Evolutionary conservation across 2,113 vertebrate genomes (phyloP), one percentile per base, ranked within the genome.

Genomic region (Calidris pugnax): DNA sequence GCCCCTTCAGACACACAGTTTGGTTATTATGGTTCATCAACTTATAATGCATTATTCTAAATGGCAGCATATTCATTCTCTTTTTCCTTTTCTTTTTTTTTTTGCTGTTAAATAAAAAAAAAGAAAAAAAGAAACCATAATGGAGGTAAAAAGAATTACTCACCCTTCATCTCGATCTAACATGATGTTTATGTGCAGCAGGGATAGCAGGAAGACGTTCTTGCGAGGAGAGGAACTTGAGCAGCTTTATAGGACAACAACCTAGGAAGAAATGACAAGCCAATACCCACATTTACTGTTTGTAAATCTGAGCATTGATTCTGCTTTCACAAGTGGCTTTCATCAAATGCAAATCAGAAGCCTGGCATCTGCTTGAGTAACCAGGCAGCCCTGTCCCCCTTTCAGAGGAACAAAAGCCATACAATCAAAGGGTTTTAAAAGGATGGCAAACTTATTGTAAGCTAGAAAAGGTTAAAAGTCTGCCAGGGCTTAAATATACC

Each of bases 321-420:
- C 95, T 93, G 91, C 93, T 96, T 97, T 97, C 96, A 96, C 93
- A 91, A 97, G 88, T 97, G 93, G 95, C 97, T 96, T 96, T 97
- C 96, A 96, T 93, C 90, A 95, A 96, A 97, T 97, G 96, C 97
- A 97, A 98, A 97, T 97, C 96, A 97, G 95, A 96, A 95, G 95
- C 93, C 95, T 96, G 94, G 96, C 96, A 97, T 98, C 94, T 96
- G 96, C 95, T 92, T 96, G 94, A 96, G 95, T 97, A 96, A 97
- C 96, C 91, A 97, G 88, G 96, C 94, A 96, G 96, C 94, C 87
- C 96, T 97, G 94, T 97, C 89, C 95, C 94, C 90, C 90, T 96
- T 96, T 96, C 94, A 95, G 89, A 39, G 77, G 93, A 97, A 97
- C 95, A 97, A 97, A 97, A 94, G 95, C 90, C 91, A 97, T 93